Conservation (phyloP, 35 echinoderm and acorn worm genomes). For the Patiria miniata region DNA sequence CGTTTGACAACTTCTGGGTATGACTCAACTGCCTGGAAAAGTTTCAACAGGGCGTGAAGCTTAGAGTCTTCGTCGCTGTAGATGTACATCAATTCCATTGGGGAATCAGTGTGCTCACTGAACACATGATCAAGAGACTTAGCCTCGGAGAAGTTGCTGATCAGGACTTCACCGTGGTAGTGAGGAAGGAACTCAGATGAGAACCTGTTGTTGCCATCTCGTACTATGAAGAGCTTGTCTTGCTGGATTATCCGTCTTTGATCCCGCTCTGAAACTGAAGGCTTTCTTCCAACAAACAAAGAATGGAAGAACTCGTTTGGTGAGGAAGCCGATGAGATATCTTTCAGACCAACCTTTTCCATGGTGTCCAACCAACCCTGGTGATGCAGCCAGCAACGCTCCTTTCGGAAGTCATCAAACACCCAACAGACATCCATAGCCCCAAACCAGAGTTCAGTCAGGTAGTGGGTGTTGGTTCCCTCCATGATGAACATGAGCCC, state of each 20-base stretch:
- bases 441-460: slow-evolving; percentile 85
- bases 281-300: slow-evolving; percentile 67
- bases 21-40: slow-evolving; percentile 52
- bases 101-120: slow-evolving; percentile 13
- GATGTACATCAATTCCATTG: slow-evolving; percentile 53
- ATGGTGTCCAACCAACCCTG: slow-evolving; percentile 63
- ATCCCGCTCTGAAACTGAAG: slow-evolving; percentile 6
- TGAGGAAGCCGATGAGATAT: slow-evolving; percentile 78
- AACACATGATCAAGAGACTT: slow-evolving; percentile 17
- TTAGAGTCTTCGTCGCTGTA: slow-evolving; percentile 46
- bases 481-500: slow-evolving; percentile 82
- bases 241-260: not conserved
- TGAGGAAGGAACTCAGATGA: not conserved
- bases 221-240: slow-evolving; percentile 59
- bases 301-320: slow-evolving; percentile 83
- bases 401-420: slow-evolving; percentile 73
- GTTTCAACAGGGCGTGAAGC: slow-evolving; percentile 49
- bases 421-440: slow-evolving; percentile 81
- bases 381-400: slow-evolving; percentile 78
- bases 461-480: slow-evolving; percentile 69
- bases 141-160: slow-evolving; percentile 30
- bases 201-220: slow-evolving; percentile 40
- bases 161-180: slow-evolving; percentile 1
- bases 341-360: slow-evolving; percentile 60
- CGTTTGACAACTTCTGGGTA: slow-evolving; percentile 47